Evolutionary conservation across 2,797 vertebrate genomes (phyloP), one percentile per base, ranked within the genome.

Genomic region (Gallinago stenura): DNA sequence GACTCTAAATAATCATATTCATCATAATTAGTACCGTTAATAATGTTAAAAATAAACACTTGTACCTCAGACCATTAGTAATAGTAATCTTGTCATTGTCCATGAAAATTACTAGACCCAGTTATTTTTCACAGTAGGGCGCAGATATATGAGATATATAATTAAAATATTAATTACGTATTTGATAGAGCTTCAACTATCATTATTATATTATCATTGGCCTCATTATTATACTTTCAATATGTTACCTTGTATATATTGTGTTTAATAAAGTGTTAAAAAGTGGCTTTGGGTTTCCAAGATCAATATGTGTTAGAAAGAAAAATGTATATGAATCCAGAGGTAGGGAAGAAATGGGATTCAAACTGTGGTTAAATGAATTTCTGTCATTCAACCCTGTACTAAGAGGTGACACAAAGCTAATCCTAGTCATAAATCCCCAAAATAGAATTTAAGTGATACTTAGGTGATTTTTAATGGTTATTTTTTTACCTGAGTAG

Each of bases 91-190:
- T 96, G 93, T 97, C 96, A 96, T 97, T 15, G 56, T 95, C 96
- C 95, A 93, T 95, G 97, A 97, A 97, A 97, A 98, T 95, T 96
- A 79, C 18, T 72, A 95, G 97, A 92, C 85, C 77, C 6, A 43
- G 96, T 96, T 97, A 96, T 94, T 97, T 97, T 97, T 97, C 97
- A 97, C 97, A 97, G 97, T 97, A 90, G 96, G 97, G 92, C 9
- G 16, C 80, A 97, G 94, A 95, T 93, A 95, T 93, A 95, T 93
- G 90, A 96, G 94, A 95, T 97, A 96, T 97, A 97, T 97, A 97
- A 98, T 98, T 98, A 97, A 98, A 97, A 97, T 97, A 97, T 97
- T 98, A 97, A 97, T 97, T 97, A 94, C 75, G 51, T 92, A 91
- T 97, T 94, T 97, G 85, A 87, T 92, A 96, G 91, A 83, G 69